Evolutionary conservation across 2,888 invertebrate species (phyloP).

Genomic region (Augiades crinisus): DNA sequence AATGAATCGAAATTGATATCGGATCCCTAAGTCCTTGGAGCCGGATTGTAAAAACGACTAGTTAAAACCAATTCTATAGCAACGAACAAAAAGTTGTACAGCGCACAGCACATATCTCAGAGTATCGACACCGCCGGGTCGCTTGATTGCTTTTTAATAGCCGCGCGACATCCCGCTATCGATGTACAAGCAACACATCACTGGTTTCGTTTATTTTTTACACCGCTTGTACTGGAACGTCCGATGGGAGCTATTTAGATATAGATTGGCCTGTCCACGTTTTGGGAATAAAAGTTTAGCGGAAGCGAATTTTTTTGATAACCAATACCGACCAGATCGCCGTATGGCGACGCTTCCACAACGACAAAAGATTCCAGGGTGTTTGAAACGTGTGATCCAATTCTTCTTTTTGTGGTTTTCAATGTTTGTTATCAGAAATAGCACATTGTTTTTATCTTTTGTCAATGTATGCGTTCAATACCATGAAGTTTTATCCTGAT

Average conservation of each 20-base stretch:
- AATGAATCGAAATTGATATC: too few relatives aligned
- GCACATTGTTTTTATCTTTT: too few relatives aligned
- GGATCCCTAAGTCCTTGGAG: too few relatives aligned
- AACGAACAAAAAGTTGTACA: conserved; percentile 4
- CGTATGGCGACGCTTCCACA: too few relatives aligned
- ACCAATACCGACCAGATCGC: background rate
- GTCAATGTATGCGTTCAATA: too few relatives aligned
- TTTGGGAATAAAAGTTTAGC: background rate
- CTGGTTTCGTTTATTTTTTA: conserved; percentile 10
- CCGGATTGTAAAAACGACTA: background rate
- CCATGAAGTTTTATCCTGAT: too few relatives aligned
- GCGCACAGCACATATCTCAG: background rate
- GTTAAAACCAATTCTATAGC: background rate
- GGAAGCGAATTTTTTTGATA: background rate
- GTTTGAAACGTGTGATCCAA: too few relatives aligned
- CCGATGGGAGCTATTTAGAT: conserved; percentile 23
- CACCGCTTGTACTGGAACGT: background rate
- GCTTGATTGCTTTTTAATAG: conserved; percentile 28
- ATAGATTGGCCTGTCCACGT: conserved; percentile 1
- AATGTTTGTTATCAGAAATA: too few relatives aligned
- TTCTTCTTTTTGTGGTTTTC: too few relatives aligned
- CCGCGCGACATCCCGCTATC: conserved; percentile 19
- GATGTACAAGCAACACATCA: conserved; percentile 8
- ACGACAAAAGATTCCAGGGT: too few relatives aligned
- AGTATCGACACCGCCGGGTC: conserved; percentile 8